phyloP scores from a whole-genome alignment of 2,888 invertebrate genomes.

The Calliphora vomitoria region DNA sequence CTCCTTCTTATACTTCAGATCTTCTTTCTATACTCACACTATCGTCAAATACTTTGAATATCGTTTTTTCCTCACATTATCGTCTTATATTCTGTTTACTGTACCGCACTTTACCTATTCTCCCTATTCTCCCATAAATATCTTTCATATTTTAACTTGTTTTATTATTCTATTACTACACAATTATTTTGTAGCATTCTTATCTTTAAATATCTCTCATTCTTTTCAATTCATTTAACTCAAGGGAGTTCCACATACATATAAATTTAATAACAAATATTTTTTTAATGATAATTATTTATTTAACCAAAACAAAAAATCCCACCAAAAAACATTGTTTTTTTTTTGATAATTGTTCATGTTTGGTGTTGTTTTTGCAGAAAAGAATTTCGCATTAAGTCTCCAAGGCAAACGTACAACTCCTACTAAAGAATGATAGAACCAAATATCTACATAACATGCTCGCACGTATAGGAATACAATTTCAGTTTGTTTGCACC shows the following conservation, averaged over 20 bases:
- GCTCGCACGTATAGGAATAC: not conserved
- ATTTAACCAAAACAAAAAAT: constrained; percentile 12
- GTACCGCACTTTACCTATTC: not conserved
- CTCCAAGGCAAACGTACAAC: constrained; percentile 10
- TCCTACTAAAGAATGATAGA: not conserved
- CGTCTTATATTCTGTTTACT: too few species aligned
- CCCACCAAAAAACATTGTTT: constrained; percentile 10
- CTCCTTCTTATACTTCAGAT: too few species aligned
- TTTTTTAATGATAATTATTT: constrained; percentile 34
- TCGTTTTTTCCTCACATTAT: too few species aligned
- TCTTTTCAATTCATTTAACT: constrained; percentile 24
- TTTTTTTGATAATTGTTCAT: not conserved
- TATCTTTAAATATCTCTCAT: constrained; percentile 46
- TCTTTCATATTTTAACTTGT: not conserved
- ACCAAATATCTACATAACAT: too few species aligned
- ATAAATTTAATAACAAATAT: constrained; percentile 28
- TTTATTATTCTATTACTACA: not conserved
- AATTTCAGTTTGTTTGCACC: not conserved
- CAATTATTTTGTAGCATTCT: not conserved
- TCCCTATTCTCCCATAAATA: not conserved
- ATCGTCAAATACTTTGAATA: too few species aligned
- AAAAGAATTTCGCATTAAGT: constrained; percentile 36
- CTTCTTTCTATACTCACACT: too few species aligned
- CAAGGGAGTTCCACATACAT: constrained; percentile 56
- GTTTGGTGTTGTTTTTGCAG: constrained; percentile 1